These are phyloP conservation scores for Apis laboriosa DNA, from an alignment of 1,140 invertebrate species.

Conservation along the genomic window DNA sequence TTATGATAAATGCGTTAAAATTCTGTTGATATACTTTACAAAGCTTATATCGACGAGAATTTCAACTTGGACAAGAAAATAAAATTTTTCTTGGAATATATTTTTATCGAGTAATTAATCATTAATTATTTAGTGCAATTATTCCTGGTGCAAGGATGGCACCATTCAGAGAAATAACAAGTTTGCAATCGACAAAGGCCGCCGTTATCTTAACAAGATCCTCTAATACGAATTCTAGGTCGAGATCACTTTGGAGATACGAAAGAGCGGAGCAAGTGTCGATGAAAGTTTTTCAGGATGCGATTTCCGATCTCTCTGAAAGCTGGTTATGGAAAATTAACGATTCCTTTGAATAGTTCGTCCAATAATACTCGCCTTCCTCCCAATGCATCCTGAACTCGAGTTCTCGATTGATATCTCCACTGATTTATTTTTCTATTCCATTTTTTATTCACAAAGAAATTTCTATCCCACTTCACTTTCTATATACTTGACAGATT, in stretches of 20 bases:
- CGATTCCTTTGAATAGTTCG: constrained; percentile 74
- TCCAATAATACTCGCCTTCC: too few relatives aligned
- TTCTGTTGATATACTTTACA: too few relatives aligned
- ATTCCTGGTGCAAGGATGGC: neutral
- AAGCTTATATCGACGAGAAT: too few relatives aligned
- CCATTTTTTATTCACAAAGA: too few relatives aligned
- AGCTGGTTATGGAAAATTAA: constrained; percentile 64
- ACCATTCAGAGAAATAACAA: neutral
- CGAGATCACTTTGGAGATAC: neutral
- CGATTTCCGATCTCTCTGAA: neutral
- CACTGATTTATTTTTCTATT: too few relatives aligned
- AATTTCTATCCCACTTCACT: too few relatives aligned
- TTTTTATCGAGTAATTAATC: too few relatives aligned
- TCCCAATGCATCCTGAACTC: neutral
- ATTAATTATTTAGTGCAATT: too few relatives aligned
- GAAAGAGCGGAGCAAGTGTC: neutral
- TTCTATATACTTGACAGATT: too few relatives aligned
- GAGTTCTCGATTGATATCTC: neutral
- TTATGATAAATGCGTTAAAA: too few relatives aligned
- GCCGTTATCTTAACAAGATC: constrained; percentile 15
- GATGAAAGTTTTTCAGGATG: constrained; percentile 35
- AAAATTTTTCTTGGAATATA: too few relatives aligned
- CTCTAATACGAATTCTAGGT: neutral
- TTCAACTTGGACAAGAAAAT: too few relatives aligned
- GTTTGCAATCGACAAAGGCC: neutral